These are phyloP conservation scores for Tetrax tetrax DNA, from an alignment of 2,113 vertebrate species.

Conservation along the genomic window DNA sequence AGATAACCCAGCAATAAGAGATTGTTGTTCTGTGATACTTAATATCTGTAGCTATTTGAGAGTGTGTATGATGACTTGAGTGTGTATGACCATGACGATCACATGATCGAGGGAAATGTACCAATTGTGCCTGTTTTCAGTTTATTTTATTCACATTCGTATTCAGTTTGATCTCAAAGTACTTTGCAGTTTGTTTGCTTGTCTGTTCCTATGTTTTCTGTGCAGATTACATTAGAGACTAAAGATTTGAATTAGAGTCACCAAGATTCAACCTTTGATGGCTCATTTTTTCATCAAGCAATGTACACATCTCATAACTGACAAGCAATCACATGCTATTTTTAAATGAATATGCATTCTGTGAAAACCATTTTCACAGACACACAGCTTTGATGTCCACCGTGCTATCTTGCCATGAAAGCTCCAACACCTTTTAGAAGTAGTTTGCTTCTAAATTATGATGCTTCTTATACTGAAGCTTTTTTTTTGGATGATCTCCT, in stretches of 20 bases:
- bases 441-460: not conserved
- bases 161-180: not conserved
- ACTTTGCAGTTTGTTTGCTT: not conserved
- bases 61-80: not conserved
- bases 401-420: not conserved
- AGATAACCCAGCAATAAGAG: not conserved
- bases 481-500: not conserved
- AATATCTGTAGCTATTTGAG: not conserved
- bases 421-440: not conserved
- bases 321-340: not conserved
- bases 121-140: not conserved
- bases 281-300: not conserved
- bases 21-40: not conserved
- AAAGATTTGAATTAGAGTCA: not conserved
- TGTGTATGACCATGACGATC: not conserved
- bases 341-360: not conserved
- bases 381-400: not conserved
- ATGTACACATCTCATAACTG: not conserved
- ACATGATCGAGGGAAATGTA: not conserved
- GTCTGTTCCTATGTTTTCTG: not conserved
- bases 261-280: not conserved
- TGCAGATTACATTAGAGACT: not conserved
- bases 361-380: not conserved
- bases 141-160: not conserved
- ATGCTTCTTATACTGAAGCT: not conserved